phyloP scores from a whole-genome alignment of 1,140 invertebrate genomes.

The Hestina assimilis region DNA sequence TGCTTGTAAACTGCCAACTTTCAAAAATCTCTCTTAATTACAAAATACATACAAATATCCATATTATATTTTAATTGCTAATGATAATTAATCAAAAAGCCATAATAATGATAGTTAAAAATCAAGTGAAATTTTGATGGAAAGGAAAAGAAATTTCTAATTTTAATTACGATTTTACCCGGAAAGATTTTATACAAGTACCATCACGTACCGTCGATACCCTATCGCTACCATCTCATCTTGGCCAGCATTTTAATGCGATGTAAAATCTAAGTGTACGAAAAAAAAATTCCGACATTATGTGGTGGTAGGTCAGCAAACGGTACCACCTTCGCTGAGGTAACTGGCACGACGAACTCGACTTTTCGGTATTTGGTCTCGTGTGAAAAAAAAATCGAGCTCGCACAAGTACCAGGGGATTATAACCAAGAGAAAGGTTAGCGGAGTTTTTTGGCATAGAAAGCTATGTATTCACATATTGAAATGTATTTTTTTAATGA shows the following conservation, averaged over 20 bases:
- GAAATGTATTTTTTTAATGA: constrained; percentile 24
- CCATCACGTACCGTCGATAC: constrained; percentile 23
- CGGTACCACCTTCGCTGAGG: constrained; percentile 57
- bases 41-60: background rate
- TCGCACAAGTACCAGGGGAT: constrained; percentile 36
- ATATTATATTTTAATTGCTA: too few relatives aligned
- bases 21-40: background rate
- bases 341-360: constrained; percentile 64
- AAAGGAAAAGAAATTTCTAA: too few relatives aligned
- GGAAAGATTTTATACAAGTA: background rate
- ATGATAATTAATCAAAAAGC: too few relatives aligned
- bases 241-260: constrained; percentile 59
- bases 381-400: constrained; percentile 47
- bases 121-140: too few relatives aligned
- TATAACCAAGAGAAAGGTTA: constrained; percentile 44
- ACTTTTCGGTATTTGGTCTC: constrained; percentile 46
- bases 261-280: constrained; percentile 61
- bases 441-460: constrained; percentile 41
- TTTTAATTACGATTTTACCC: background rate
- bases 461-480: constrained; percentile 40
- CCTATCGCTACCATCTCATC: constrained; percentile 49
- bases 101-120: too few relatives aligned
- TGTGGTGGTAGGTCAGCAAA: constrained; percentile 72
- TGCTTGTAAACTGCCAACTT: too few relatives aligned
- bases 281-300: constrained; percentile 59